Base-by-base conservation (phyloP, 2,888 invertebrate species). In the Arctia plantaginis region DNA sequence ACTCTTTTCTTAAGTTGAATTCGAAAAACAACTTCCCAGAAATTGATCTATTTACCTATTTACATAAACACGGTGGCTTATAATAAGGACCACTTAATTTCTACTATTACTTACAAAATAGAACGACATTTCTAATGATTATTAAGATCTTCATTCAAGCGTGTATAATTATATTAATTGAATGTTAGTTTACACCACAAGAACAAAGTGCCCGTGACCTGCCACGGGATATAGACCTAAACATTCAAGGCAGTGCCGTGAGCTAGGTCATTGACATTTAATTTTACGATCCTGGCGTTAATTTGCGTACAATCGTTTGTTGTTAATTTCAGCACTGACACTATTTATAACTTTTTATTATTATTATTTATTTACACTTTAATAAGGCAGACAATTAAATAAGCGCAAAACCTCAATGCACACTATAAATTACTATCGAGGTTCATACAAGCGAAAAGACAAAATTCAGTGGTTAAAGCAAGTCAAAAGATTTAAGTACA, bases 181-280 rank as follows among this genome's bases (percentile, higher is more conserved):
- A 78, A 68, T 72, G 62, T 23, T 51, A 33, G 23, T 51, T 15
- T 55, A 73, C 66, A 74, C 73, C 76, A 66, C 77, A 80, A 82
- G 78, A 78, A 83, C 78, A 73, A 68, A 55, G 33, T 67, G 79
- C 67, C 84, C 84, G 72, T 84, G 84, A 83, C 84, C 84, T 76
- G 78, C 76, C 77, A 77, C 75, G 84, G 65, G 75, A 79, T 68
- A 77, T 77, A 77, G 82, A 84, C 80, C 82, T 76, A 79, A 80
- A 84, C 83, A 82, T 82, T 83, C 70, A 78, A 81, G 75, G 65
- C 73, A 72, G 71, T 69, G 67, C 75, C 71, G 72, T 76, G 55
- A 72, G 15, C 77, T 41, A n/a, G 77, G 80, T 84, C 84, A 82
- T 82, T 84, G 81, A 82, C 81, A 82, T 77, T 78, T 70, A 66